Conservation (phyloP, 2,888 invertebrate species). For the Xestia sexstrigata region DNA sequence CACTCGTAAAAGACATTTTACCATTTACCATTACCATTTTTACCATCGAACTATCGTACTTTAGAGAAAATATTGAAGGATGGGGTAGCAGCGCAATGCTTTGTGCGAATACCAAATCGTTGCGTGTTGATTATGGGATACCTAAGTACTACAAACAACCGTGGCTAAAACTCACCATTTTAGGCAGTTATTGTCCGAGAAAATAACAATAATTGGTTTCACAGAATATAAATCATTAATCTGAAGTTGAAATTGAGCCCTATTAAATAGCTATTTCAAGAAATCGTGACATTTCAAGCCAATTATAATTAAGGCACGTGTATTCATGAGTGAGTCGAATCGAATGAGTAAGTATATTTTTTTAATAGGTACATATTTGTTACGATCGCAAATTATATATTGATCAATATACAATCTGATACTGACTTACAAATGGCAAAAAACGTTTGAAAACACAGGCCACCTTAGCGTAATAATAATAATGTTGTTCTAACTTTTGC, state of each 20-base stretch:
- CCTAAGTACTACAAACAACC: too few relatives aligned
- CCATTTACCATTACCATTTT: too few relatives aligned
- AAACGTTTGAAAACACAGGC: neutral
- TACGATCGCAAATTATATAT: neutral
- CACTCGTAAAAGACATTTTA: neutral
- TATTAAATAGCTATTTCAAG: neutral
- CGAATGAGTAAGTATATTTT: neutral
- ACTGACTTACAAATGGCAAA: neutral
- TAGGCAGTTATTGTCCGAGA: neutral
- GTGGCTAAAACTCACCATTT: neutral
- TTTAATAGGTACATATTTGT: neutral
- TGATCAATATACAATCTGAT: neutral
- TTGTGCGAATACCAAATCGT: neutral
- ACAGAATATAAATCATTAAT: neutral
- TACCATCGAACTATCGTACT: too few relatives aligned
- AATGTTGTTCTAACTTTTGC: slow-evolving; percentile 6
- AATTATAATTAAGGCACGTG: neutral
- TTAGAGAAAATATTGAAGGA: neutral
- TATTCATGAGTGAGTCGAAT: neutral
- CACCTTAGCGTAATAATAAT: neutral
- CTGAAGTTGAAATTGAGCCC: neutral
- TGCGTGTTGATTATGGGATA: too few relatives aligned
- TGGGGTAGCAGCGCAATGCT: neutral
- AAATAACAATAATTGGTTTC: neutral
- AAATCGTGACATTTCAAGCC: neutral